Evolutionary conservation across 1,140 invertebrate genomes (phyloP).

Genomic region (Drosophila lini): DNA sequence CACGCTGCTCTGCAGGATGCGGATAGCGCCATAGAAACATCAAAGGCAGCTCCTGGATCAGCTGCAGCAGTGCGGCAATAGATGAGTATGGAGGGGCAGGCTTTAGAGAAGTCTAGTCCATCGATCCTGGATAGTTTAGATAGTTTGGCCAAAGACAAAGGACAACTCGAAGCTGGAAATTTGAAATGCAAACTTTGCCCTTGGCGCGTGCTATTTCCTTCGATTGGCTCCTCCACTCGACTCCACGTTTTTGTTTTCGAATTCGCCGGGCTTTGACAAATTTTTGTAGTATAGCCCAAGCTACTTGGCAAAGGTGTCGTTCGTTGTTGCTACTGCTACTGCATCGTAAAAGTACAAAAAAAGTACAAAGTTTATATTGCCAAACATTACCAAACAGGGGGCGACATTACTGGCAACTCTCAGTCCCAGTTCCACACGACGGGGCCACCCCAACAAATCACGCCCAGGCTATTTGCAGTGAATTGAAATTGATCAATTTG

Average conservation of each 20-base stretch:
- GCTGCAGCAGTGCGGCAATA: neutral
- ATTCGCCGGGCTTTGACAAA: slow-evolving; percentile 59
- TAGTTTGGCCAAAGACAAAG: slow-evolving; percentile 15
- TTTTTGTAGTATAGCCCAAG: slow-evolving; percentile 41
- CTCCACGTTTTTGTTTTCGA: slow-evolving; percentile 30
- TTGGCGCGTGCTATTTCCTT: slow-evolving; percentile 18
- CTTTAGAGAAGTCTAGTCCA: neutral
- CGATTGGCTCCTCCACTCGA: slow-evolving; percentile 10
- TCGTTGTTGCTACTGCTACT: slow-evolving; percentile 16
- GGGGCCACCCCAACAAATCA: slow-evolving; percentile 62
- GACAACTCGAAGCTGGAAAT: slow-evolving; percentile 30
- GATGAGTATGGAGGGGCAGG: neutral
- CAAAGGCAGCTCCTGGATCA: neutral
- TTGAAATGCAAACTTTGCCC: slow-evolving; percentile 43
- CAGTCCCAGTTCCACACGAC: neutral
- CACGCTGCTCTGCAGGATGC: neutral
- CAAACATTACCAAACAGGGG: slow-evolving; percentile 56
- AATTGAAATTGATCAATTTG: slow-evolving; percentile 82
- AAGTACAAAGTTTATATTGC: slow-evolving; percentile 64
- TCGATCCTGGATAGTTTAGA: slow-evolving; percentile 4
- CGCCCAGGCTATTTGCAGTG: slow-evolving; percentile 78
- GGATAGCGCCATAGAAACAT: slow-evolving; percentile 1
- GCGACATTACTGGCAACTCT: slow-evolving; percentile 51
- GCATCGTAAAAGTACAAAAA: slow-evolving; percentile 58
- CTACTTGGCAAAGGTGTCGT: slow-evolving; percentile 53